Evolutionary conservation across 2,888 invertebrate species (phyloP).

Genomic region (Caenorhabditis panamensis): DNA sequence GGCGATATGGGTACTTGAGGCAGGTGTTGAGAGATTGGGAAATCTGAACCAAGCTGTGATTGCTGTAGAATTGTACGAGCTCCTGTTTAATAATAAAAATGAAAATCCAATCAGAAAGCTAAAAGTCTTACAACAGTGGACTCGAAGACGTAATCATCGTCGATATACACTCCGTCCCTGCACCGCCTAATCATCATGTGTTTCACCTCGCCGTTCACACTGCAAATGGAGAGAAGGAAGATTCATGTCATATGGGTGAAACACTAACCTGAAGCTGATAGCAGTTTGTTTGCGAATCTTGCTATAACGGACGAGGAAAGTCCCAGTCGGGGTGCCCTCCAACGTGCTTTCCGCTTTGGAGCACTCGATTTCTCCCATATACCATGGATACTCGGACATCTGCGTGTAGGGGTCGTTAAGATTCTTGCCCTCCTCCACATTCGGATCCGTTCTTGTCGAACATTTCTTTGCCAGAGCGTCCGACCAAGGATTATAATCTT

Average conservation of each 20-base stretch:
- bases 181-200: constrained; percentile 82
- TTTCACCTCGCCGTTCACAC: constrained; percentile 81
- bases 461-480: constrained; percentile 71
- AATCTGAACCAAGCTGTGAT: constrained; percentile 92
- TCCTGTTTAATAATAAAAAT: constrained; percentile 84
- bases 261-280: constrained; percentile 82
- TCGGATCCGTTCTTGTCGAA: constrained; percentile 53
- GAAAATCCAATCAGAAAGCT: background rate
- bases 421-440: constrained; percentile 46
- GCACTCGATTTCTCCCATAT: constrained; percentile 74
- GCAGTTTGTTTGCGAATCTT: constrained; percentile 81
- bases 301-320: constrained; percentile 83
- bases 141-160: constrained; percentile 92
- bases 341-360: constrained; percentile 76
- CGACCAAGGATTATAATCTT: constrained; percentile 53
- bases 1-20: constrained; percentile 66
- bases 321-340: constrained; percentile 81
- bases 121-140: constrained; percentile 86
- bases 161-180: constrained; percentile 87
- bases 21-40: constrained; percentile 85
- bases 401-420: constrained; percentile 75
- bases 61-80: constrained; percentile 93
- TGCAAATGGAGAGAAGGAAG: constrained; percentile 73
- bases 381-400: constrained; percentile 74
- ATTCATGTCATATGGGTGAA: no score